A percentile compares a stretch with the other conserved stretches of the same genome.
Evolutionary conservation across 2,113 vertebrate species (phyloP).

Genomic region (Oreochromis aureus): DNA sequence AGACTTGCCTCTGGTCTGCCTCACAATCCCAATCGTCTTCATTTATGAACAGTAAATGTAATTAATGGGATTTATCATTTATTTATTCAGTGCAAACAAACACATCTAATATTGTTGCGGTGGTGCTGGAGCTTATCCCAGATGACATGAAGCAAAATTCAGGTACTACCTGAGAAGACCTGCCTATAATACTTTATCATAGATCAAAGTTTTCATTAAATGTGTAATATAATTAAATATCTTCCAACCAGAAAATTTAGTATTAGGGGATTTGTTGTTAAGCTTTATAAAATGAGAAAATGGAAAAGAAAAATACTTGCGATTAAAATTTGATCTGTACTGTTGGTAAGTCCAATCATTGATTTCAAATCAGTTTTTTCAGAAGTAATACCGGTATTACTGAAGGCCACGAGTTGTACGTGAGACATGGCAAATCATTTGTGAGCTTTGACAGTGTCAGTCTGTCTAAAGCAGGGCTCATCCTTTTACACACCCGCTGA

Average conservation of each 20-base stretch:
- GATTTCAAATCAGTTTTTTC: background rate
- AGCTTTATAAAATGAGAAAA: background rate
- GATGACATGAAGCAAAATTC: background rate
- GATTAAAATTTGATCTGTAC: background rate
- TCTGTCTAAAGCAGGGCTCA: slow-evolving; percentile 31
- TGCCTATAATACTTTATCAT: background rate
- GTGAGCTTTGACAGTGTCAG: slow-evolving; percentile 31
- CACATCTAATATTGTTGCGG: background rate
- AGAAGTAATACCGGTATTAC: background rate
- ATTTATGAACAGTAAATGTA: background rate
- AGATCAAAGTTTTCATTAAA: background rate
- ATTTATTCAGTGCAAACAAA: background rate
- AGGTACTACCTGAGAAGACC: background rate
- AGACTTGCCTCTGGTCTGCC: background rate
- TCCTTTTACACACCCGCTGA: slow-evolving; percentile 52
- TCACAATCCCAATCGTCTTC: background rate
- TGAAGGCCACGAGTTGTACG: background rate
- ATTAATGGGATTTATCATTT: background rate
- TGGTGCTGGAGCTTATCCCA: background rate
- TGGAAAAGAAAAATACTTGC: too few species aligned
- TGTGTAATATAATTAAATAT: background rate
- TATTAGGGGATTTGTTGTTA: background rate
- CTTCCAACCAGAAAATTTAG: background rate
- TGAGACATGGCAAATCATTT: background rate
- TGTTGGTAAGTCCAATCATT: background rate